Evolutionary conservation across 1,140 invertebrate species (phyloP).

Genomic region (Bathynomus jamesi): DNA sequence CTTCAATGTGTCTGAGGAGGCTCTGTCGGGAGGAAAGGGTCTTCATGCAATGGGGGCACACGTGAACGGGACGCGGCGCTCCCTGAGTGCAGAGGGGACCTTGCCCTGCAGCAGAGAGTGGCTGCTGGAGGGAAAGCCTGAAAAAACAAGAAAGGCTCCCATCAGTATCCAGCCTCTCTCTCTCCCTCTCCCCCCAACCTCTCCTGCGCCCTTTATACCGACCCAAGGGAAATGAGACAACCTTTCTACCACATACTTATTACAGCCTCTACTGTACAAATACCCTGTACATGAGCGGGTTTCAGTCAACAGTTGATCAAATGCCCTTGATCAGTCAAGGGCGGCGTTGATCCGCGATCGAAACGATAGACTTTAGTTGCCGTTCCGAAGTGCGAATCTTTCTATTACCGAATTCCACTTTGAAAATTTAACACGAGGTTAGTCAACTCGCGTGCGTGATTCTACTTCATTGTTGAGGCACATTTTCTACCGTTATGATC

Average conservation of each 20-base stretch:
- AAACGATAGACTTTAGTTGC: too few species aligned
- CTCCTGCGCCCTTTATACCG: too few species aligned
- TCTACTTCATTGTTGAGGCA: too few species aligned
- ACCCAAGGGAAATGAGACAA: neutral
- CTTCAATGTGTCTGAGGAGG: slow-evolving; percentile 49
- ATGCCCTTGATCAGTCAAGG: too few species aligned
- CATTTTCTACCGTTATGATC: too few species aligned
- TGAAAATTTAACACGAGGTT: too few species aligned
- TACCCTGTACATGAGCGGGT: slow-evolving; percentile 37
- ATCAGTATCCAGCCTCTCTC: slow-evolving; percentile 18
- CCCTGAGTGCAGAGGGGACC: slow-evolving; percentile 23
- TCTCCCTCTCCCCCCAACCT: too few species aligned
- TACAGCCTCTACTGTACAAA: slow-evolving; percentile 37
- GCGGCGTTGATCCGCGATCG: too few species aligned
- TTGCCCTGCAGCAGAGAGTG: slow-evolving; percentile 32
- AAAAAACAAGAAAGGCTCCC: slow-evolving; percentile 34
- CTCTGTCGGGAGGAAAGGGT: slow-evolving; percentile 50
- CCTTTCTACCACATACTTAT: slow-evolving; percentile 19
- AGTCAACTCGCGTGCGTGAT: too few species aligned
- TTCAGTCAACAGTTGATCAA: too few species aligned
- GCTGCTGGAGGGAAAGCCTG: slow-evolving; percentile 32
- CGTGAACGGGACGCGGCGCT: slow-evolving; percentile 16
- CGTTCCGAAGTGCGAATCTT: too few species aligned
- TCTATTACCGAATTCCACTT: too few species aligned
- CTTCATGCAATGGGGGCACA: slow-evolving; percentile 48